Percentiles rank a stretch among this genome's conserved stretches.
phyloP scores from a whole-genome alignment of 64 coral and sea anemone species.

The Actinia equina region DNA sequence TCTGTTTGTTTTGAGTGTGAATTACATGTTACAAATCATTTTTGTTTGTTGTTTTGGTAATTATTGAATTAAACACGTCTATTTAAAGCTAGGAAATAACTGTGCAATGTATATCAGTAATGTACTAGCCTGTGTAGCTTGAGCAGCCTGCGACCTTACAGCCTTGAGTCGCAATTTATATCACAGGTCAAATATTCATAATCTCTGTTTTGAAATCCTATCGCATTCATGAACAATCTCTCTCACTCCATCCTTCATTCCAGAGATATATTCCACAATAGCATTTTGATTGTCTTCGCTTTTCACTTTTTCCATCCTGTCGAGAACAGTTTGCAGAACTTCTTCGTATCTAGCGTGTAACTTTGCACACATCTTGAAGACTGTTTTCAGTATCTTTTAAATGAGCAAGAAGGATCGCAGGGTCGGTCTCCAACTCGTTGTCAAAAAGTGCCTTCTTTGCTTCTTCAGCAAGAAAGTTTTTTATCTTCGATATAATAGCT shows the following conservation, averaged over 20 bases:
- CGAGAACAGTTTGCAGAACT: background rate
- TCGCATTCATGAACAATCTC: background rate
- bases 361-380: background rate
- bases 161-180: too few relatives aligned
- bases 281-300: background rate
- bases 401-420: background rate
- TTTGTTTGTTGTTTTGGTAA: too few relatives aligned
- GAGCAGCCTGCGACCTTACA: too few relatives aligned
- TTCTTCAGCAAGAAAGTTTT: background rate
- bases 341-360: background rate
- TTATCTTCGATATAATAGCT: background rate
- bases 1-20: too few relatives aligned
- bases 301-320: background rate
- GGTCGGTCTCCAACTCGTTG: background rate
- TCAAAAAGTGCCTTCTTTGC: constrained; percentile 5
- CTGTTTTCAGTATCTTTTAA: background rate
- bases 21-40: too few relatives aligned
- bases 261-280: background rate
- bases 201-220: background rate
- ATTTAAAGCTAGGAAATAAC: too few relatives aligned
- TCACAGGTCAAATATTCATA: too few relatives aligned
- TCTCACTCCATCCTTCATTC: background rate
- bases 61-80: too few relatives aligned
- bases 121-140: too few relatives aligned
- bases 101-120: too few relatives aligned